Percentiles rank a stretch among this genome's conserved stretches.
phyloP scores from a whole-genome alignment of 2,888 invertebrate genomes.

The Stenotaenia linearis region DNA sequence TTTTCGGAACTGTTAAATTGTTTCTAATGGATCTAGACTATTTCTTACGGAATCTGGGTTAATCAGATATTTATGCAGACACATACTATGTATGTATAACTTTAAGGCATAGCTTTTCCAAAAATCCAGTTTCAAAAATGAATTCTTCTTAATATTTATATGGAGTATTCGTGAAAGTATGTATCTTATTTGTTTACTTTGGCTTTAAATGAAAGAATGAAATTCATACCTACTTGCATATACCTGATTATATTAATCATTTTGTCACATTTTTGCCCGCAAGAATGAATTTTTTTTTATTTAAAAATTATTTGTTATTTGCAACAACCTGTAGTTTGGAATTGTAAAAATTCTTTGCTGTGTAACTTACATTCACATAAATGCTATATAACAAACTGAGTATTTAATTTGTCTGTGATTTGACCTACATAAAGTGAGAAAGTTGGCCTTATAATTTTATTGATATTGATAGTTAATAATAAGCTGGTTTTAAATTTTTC shows the following conservation, averaged over 20 bases:
- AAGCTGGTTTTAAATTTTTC: too few species aligned
- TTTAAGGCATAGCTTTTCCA: neutral
- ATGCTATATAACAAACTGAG: neutral
- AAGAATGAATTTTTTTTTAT: neutral
- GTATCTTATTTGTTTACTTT: neutral
- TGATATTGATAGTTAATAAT: too few species aligned
- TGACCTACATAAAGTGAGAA: too few species aligned
- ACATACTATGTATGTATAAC: slow-evolving; percentile 30
- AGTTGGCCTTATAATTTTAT: too few species aligned
- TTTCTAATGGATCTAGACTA: neutral
- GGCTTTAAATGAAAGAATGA: neutral
- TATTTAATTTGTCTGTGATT: too few species aligned
- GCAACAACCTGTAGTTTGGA: neutral
- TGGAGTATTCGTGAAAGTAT: neutral
- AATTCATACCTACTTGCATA: slow-evolving; percentile 18
- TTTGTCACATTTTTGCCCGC: slow-evolving; percentile 24
- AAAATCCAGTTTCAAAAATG: neutral
- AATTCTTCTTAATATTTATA: neutral
- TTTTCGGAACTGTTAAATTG: neutral
- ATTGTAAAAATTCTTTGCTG: neutral
- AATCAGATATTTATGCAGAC: slow-evolving; percentile 26
- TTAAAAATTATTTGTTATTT: neutral
- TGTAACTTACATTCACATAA: neutral
- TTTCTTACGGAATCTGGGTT: slow-evolving; percentile 17
- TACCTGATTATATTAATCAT: slow-evolving; percentile 32